Evolutionary conservation across 2,888 invertebrate species (phyloP).

Genomic region (Ommatoiulus sabulosus): DNA sequence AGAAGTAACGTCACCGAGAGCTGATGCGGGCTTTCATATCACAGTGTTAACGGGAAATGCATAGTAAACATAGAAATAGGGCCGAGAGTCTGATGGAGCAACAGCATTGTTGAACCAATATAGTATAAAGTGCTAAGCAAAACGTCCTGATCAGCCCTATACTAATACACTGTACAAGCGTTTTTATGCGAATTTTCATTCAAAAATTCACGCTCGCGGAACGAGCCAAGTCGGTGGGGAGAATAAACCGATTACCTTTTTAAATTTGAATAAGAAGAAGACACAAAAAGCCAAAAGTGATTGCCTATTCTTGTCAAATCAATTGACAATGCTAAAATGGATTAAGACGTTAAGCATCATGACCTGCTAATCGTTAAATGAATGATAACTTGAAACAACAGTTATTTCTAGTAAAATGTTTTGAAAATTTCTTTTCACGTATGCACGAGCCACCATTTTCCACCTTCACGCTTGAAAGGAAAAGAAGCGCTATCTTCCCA

Average conservation of each 20-base stretch:
- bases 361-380: neutral
- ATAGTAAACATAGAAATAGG: neutral
- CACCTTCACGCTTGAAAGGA: neutral
- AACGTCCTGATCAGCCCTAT: too few relatives aligned
- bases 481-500: neutral
- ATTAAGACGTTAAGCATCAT: neutral
- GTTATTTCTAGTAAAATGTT: neutral
- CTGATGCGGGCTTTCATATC: neutral
- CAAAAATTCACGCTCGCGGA: too few relatives aligned
- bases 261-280: too few relatives aligned
- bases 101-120: too few relatives aligned
- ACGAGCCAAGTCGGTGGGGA: neutral
- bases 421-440: neutral
- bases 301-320: neutral
- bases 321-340: neutral
- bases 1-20: neutral
- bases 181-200: too few relatives aligned
- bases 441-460: neutral
- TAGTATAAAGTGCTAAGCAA: too few relatives aligned
- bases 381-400: slow-evolving; percentile 2
- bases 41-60: neutral
- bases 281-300: too few relatives aligned
- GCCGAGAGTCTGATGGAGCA: too few relatives aligned
- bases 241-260: too few relatives aligned
- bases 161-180: too few relatives aligned